These are phyloP conservation scores for Dufourea novaeangliae DNA, from an alignment of 1,140 invertebrate species.

Conservation along the genomic window DNA sequence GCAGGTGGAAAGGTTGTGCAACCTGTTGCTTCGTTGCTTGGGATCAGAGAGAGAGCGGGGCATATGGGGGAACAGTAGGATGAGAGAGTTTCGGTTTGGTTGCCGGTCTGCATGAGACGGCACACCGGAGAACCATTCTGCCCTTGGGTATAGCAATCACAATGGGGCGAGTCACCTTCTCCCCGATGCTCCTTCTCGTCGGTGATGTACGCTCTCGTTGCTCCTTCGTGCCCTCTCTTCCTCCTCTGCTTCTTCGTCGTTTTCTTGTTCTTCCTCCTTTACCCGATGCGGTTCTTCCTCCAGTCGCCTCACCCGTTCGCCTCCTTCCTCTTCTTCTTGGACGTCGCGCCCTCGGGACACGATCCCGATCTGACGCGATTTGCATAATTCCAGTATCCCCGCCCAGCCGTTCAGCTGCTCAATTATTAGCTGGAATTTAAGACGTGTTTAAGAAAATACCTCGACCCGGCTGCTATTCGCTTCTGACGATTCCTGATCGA, in stretches of 20 bases:
- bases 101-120: conserved; percentile 63
- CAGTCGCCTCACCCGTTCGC: conserved; percentile 18
- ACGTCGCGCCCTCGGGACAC: conserved; percentile 76
- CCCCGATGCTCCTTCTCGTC: conserved; percentile 26
- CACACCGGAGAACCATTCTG: conserved; percentile 62
- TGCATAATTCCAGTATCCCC: conserved; percentile 80
- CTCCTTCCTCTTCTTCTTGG: conserved; percentile 55
- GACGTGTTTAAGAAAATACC: conserved; percentile 81
- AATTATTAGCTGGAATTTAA: conserved; percentile 81
- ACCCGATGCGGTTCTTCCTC: conserved; percentile 46
- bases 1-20: conserved; percentile 72
- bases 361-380: conserved; percentile 79
- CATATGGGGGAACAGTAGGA: conserved; percentile 62
- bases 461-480: conserved; percentile 72
- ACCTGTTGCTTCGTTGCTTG: conserved; percentile 65
- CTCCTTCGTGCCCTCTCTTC: conserved; percentile 34
- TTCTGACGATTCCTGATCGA: conserved; percentile 69
- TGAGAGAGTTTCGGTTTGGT: conserved; percentile 58
- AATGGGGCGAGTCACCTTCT: conserved; percentile 54
- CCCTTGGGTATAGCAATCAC: conserved; percentile 68
- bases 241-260: conserved; percentile 22
- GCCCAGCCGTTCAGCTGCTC: conserved; percentile 78
- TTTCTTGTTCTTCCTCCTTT: conserved; percentile 53
- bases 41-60: no score
- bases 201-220: conserved; percentile 34